A percentile compares a stretch with the other conserved stretches of the same genome.
These are phyloP conservation scores for Sinella curviseta DNA, from an alignment of 1,140 invertebrate species.

Conservation along the genomic window DNA sequence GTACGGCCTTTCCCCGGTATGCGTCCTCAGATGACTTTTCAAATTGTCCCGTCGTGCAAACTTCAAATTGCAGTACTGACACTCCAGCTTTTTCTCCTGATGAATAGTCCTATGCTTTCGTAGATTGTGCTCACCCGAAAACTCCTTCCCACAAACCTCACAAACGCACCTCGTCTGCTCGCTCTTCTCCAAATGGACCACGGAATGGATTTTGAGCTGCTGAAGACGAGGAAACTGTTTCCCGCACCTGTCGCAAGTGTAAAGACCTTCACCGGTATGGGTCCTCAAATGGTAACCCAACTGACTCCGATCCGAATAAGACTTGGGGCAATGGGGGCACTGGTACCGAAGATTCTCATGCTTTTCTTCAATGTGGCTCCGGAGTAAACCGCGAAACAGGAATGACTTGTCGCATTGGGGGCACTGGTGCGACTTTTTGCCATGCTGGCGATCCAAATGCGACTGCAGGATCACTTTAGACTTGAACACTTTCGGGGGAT, in stretches of 20 bases:
- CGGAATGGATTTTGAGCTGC: constrained; percentile 5
- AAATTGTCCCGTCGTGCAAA: not conserved
- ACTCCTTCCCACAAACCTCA: constrained; percentile 33
- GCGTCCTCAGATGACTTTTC: not conserved
- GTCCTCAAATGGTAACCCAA: constrained; percentile 55
- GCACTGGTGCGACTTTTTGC: not conserved
- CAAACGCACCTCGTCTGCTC: constrained; percentile 30
- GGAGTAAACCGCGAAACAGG: not conserved
- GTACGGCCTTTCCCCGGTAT: not conserved
- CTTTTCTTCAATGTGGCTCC: not conserved
- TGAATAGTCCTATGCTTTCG: constrained; percentile 31
- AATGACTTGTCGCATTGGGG: not conserved
- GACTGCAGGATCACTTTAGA: not conserved
- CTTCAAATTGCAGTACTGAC: constrained; percentile 26
- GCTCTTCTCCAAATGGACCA: not conserved
- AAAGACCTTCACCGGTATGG: constrained; percentile 56
- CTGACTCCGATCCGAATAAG: not conserved
- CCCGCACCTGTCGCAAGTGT: constrained; percentile 54
- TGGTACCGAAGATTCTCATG: not conserved
- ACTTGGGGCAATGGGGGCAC: not conserved
- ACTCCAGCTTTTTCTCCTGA: constrained; percentile 35
- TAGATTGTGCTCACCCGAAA: constrained; percentile 10
- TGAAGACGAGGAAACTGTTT: constrained; percentile 53
- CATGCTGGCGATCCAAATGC: not conserved
- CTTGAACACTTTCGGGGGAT: not conserved